phyloP scores from a whole-genome alignment of 1,140 invertebrate genomes.

The Chrysomallon squamiferum region DNA sequence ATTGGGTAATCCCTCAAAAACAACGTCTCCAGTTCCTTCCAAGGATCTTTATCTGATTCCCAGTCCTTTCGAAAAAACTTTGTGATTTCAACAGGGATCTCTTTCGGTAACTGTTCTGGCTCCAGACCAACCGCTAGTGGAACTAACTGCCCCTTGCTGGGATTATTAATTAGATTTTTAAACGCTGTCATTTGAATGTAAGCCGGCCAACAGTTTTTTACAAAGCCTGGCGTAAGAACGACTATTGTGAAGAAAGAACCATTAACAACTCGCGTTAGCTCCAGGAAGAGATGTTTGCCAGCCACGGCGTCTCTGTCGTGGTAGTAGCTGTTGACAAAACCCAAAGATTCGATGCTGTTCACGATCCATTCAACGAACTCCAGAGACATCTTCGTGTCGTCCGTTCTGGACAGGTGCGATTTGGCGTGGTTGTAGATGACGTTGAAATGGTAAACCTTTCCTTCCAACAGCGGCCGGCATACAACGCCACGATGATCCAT shows the following conservation, averaged over 20 bases:
- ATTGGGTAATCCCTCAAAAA: not conserved
- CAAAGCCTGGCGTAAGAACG: constrained; percentile 17
- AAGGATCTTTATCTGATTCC: not conserved
- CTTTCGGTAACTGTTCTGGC: constrained; percentile 3
- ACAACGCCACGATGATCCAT: not conserved
- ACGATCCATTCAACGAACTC: constrained; percentile 10
- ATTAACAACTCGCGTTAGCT: constrained; percentile 12
- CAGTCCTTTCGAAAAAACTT: constrained; percentile 8
- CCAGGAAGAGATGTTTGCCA: not conserved
- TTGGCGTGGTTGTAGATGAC: constrained; percentile 28
- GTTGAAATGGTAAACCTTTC: constrained; percentile 24
- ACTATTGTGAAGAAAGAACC: constrained; percentile 18
- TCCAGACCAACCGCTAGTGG: constrained; percentile 11
- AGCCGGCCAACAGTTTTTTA: constrained; percentile 13
- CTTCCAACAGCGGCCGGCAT: constrained; percentile 10
- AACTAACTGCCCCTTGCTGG: constrained; percentile 2
- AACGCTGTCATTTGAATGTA: constrained; percentile 11
- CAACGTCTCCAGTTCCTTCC: constrained; percentile 5
- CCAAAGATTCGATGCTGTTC: constrained; percentile 11
- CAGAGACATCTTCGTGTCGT: constrained; percentile 13
- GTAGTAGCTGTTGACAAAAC: constrained; percentile 26
- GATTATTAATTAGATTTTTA: constrained; percentile 5
- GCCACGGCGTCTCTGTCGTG: constrained; percentile 15
- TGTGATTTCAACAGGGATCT: not conserved
- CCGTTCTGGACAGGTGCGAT: not conserved